Base-by-base conservation (phyloP, 2,113 vertebrate genomes). In the Saguinus midas region DNA sequence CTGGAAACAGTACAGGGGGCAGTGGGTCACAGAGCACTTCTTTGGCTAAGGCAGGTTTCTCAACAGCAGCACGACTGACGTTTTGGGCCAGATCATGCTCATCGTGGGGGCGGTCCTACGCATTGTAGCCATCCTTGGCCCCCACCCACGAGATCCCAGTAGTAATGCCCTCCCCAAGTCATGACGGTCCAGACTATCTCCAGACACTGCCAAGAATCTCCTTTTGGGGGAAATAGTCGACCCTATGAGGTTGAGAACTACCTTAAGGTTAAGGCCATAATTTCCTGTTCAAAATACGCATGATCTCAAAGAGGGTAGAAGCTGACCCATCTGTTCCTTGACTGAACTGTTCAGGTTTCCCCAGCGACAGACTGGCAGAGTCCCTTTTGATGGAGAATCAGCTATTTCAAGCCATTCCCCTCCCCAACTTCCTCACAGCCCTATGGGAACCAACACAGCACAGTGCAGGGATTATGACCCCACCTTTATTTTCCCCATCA, bases 401-500 rank as follows among this genome's bases (percentile, higher is more conserved):
- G 25, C 64, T 35, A 23, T 52, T 18, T 76, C 35, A 16, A 21
- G 23, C 58, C 43, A 1, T 8, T 55, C 17, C n/a, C 55, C 55
- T 70, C 9, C 73, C 32, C 25, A 21, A 9, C 20, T 66, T 73
- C 8, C 70, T 48, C 18, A 2, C 35, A 52, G 57, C 21, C 58
- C n/a, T 27, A 45, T 23, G 20, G 57, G 72, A n/a, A 57, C 32
- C 1, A 27, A 27, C 10, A 48, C 45, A 4, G 29, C 25, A 11
- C 20, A 18, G 29, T 57, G 45, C 45, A 55, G 82, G 40, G 57
- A 6, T 18, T 45, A 43, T 13, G 32, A 81, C 79, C 52, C 52
- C 52, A 82, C 8, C 4, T 6, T 35, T 2, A 2, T 9, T 9
- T 57, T 5, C 13, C 43, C 40, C 0, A 1, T 2, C 2, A 37